Base-by-base conservation (phyloP, 2,113 vertebrate species). In the Megatriorchis doriae region DNA sequence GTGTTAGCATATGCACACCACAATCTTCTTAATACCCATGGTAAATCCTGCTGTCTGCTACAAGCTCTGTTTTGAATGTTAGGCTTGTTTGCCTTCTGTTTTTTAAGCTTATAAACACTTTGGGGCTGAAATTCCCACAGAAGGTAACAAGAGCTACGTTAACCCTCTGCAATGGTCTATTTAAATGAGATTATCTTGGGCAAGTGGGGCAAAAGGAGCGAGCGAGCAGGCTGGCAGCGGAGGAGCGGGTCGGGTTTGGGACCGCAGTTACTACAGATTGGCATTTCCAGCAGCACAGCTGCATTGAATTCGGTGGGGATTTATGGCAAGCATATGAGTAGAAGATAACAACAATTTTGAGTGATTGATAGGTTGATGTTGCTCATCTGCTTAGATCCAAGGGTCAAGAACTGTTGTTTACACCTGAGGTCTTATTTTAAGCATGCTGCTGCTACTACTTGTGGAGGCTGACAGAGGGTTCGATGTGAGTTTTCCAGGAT, bases 61-160 rank as follows among this genome's bases (percentile, higher is more conserved):
- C 86, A 85, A 95, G 93, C 77, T 65, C 88, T 7, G 70, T 6
- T 85, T 53, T 92, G 81, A 93, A 87, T 81, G 73, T 61, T 93
- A 18, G 83, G 32, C 96, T 96, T 94, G 95, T 96, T 91, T 87
- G 77, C 83, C 83, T 89, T 94, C 86, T 97, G 94, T 32, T 88
- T 94, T 89, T 95, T 94, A 95, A 96, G 91, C 94, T 91, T 82
- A 70, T 90, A 82, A 94, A 95, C 47, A 82, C 81, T 95, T 88
- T 40, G 53, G 81, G 81, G 66, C 66, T 77, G 89, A 36, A 80
- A 95, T 80, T 95, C 73, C 89, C 84, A 12, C 73, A 53, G 93
- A 93, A 89, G 94, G 91, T 32, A 42, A 80, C 70, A 63, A 61
- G 86, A 82, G 86, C 73, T 29, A 9, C 4, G 45, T 77, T 77